These are phyloP conservation scores for Poecile atricapillus DNA, from an alignment of 2,113 vertebrate species.

Conservation along the genomic window DNA sequence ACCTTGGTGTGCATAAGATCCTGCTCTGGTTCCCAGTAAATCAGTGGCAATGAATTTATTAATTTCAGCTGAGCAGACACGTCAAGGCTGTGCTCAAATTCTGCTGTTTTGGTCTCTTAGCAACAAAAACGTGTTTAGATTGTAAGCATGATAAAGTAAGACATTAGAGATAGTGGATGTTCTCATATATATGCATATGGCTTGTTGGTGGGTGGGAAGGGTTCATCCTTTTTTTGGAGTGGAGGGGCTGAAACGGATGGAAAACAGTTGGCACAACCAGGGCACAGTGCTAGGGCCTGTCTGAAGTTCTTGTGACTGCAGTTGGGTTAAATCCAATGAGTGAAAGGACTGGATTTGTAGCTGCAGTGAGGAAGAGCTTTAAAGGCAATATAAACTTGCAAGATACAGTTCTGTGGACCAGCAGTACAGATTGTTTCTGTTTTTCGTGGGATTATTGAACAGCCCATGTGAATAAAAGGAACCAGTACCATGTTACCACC, in stretches of 20 bases:
- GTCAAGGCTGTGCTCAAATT: background rate
- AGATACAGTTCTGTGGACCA: background rate
- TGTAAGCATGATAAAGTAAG: conserved; percentile 12
- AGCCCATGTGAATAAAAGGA: background rate
- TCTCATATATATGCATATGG: conserved; percentile 1
- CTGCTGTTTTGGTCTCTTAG: conserved; percentile 44
- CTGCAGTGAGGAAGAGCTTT: background rate
- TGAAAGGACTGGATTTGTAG: background rate
- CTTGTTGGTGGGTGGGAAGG: background rate
- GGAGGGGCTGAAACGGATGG: background rate
- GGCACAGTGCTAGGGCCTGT: background rate
- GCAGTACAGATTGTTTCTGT: background rate
- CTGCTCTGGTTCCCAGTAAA: background rate
- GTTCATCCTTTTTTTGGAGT: background rate
- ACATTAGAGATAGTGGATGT: background rate
- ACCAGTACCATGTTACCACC: background rate
- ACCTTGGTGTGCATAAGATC: background rate
- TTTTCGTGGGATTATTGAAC: background rate
- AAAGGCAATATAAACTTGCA: background rate
- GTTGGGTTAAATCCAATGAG: background rate
- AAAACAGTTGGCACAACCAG: background rate
- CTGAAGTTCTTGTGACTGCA: background rate
- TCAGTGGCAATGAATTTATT: conserved; percentile 19
- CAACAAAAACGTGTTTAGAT: conserved; percentile 51
- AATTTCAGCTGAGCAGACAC: conserved; percentile 11